phyloP scores from a whole-genome alignment of 2,113 vertebrate species.

The Gymnarchus niloticus region DNA sequence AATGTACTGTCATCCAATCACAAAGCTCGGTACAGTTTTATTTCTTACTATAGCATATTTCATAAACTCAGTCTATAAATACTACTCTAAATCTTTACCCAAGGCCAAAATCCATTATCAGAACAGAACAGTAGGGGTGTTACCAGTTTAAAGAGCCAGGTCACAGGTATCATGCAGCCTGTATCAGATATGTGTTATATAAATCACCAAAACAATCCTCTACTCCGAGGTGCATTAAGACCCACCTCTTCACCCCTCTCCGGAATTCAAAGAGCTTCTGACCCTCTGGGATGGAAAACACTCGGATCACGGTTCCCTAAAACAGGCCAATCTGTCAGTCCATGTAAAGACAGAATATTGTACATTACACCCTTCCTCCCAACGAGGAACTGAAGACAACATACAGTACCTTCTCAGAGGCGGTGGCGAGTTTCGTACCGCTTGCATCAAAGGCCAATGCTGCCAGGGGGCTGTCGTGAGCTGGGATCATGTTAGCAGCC shows the following conservation, averaged over 20 bases:
- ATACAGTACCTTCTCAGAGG: slow-evolving; percentile 81
- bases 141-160: not conserved
- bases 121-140: not conserved
- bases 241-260: slow-evolving; percentile 88
- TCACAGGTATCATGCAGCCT: not conserved
- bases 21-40: not conserved
- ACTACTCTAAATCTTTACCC: not conserved
- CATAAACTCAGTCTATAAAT: not conserved
- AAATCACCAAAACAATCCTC: not conserved
- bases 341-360: not conserved
- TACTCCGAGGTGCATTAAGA: not conserved
- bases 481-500: slow-evolving; percentile 87
- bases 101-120: not conserved
- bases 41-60: not conserved
- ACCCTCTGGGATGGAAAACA: slow-evolving; percentile 94
- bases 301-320: slow-evolving; percentile 92
- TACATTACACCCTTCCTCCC: not conserved
- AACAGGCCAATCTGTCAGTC: slow-evolving; percentile 12
- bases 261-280: slow-evolving; percentile 93
- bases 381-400: too few relatives aligned
- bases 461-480: slow-evolving; percentile 90
- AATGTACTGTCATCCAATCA: not conserved
- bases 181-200: not conserved
- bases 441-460: slow-evolving; percentile 85
- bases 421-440: slow-evolving; percentile 87